Evolutionary conservation across 2,113 vertebrate species (phyloP).

Genomic region (Speoplatyrhinus poulsoni): DNA sequence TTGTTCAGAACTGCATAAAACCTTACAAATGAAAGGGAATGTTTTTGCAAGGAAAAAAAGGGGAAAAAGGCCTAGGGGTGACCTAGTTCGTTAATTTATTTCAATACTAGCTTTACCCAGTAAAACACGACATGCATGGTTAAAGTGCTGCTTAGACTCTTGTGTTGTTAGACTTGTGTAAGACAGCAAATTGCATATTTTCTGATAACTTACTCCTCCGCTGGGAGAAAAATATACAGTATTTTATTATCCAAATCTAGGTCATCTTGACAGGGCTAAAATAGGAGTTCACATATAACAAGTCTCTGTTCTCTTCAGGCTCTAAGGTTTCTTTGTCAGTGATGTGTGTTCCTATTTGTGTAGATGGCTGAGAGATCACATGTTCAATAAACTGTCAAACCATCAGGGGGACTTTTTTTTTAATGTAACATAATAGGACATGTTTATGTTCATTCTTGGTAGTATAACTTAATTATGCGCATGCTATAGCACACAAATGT

Average conservation of each 20-base stretch:
- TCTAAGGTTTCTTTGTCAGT: constrained; percentile 2
- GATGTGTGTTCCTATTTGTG: not conserved
- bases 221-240: constrained; percentile 12
- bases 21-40: too few relatives aligned
- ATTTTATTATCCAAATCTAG: constrained; percentile 38
- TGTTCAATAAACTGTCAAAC: not conserved
- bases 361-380: not conserved
- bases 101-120: not conserved
- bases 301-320: constrained; percentile 4
- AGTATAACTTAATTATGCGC: too few relatives aligned
- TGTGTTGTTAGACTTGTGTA: not conserved
- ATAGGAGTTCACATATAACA: not conserved
- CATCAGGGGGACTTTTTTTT: too few relatives aligned
- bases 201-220: not conserved
- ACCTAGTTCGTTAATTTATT: too few relatives aligned
- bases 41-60: too few relatives aligned
- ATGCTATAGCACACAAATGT: too few relatives aligned
- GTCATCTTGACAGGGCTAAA: constrained; percentile 12
- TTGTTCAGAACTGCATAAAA: too few relatives aligned
- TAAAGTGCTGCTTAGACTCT: not conserved
- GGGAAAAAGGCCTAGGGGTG: too few relatives aligned
- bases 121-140: not conserved
- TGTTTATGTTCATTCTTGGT: too few relatives aligned
- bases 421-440: too few relatives aligned
- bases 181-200: not conserved